Percentiles rank a stretch among this genome's conserved stretches.
Evolutionary conservation across 2,113 vertebrate species (phyloP).

Genomic region (Trogon surrucura): DNA sequence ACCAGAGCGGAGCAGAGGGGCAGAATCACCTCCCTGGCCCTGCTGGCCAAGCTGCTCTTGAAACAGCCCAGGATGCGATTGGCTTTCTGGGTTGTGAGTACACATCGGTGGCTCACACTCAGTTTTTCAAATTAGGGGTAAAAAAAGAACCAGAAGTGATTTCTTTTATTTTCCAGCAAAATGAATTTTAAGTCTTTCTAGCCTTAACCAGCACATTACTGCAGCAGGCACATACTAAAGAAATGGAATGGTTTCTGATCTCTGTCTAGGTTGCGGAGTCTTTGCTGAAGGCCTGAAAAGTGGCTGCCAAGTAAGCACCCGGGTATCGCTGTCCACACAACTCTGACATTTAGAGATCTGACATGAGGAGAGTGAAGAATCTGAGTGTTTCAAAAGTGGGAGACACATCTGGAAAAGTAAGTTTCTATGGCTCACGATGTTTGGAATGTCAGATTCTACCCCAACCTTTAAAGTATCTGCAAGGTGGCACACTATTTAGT

Average conservation of each 20-base stretch:
- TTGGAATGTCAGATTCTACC: neutral
- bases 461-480: neutral
- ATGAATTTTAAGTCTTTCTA: neutral
- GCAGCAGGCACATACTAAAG: neutral
- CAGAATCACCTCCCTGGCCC: too few relatives aligned
- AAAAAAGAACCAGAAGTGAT: neutral
- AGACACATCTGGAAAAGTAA: neutral
- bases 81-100: too few relatives aligned
- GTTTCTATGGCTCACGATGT: neutral
- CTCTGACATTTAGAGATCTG: neutral
- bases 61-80: too few relatives aligned
- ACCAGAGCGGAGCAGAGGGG: too few relatives aligned
- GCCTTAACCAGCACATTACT: neutral
- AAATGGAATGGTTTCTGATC: neutral
- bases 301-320: neutral
- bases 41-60: too few relatives aligned
- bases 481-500: neutral
- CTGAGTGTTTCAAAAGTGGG: neutral
- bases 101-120: too few relatives aligned
- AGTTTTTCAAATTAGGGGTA: too few relatives aligned
- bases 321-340: neutral
- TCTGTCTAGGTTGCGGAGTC: neutral
- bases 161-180: neutral
- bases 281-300: neutral
- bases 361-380: neutral